Evolutionary conservation across 2,113 vertebrate species (phyloP), one percentile per base, ranked within the genome.

Genomic region (Turnix velox): DNA sequence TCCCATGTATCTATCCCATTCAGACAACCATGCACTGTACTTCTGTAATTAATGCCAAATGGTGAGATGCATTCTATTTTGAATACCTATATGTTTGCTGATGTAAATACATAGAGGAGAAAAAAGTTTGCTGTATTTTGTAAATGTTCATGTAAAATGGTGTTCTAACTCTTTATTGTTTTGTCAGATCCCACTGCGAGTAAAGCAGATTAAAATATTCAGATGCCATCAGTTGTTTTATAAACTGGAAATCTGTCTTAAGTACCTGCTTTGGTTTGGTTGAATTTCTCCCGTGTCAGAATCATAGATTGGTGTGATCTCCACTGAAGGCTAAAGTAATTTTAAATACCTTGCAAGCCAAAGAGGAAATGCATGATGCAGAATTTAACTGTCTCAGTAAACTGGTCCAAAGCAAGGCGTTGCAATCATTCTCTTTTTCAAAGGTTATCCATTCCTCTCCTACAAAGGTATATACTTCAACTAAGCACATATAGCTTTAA

Each of bases 41-140:
- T 67, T 94, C 86, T 51, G 87, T 93, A 95, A 95, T 90, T 96
- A 90, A 42, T 96, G 90, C 94, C 94, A 95, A 92, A 87, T 0
- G 0, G 79, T 93, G 90, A 96, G 71, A 95, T 94, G 90, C 96
- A 96, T 97, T 97, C 92, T 96, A 97, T 97, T 97, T 94, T 95
- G 95, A 96, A 88, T 96, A 94, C 82, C 65, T 88, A 61, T 80
- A 87, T 78, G 93, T 95, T 94, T 80, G 91, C 91, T 68, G 95
- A 92, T 95, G 58, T 95, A 95, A 96, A 95, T 90, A 96, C 52
- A 92, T 58, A 74, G 22, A 97, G 94, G 22, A 97, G 94, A 93
- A 96, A 95, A 92, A 96, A 43, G 15, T 63, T 94, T 95, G 79
- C 58, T 92, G 94, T 95, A 91, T 96, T 91, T 96, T 95, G 94